Base-by-base conservation (phyloP, 92 coral and sea anemone species). In the Parazoanthus swiftii region DNA sequence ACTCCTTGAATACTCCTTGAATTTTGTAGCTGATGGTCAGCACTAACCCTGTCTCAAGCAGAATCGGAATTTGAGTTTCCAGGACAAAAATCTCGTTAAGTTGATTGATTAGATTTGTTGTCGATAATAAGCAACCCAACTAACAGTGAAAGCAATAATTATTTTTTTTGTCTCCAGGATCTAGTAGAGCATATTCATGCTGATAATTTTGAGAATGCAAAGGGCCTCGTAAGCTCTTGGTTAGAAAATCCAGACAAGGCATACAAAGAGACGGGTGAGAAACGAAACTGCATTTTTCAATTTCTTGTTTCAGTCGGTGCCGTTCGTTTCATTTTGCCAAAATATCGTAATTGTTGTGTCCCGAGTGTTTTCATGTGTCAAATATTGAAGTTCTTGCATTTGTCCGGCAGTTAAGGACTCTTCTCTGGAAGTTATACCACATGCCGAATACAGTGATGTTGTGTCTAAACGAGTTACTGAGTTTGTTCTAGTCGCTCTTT, bases 371-470 rank as follows among this genome's bases (percentile, higher is more conserved):
- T 43, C 58, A 78, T 16, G 46, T 75, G 4, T 11, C 82, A 4
- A 33, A 21, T 56, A 1, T 3, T 80, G 38, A 5, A 23, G 11
- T 43, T 25, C 37, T 84, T 16, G 51, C 35, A 37, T 16, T n/a
- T 39, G 5, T 76, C 86, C 25, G 7, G 78, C 78, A 84, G 87
- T 50, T 4, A 71, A 26, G 3, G 66, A 75, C 38, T 84, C 87
- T 35, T 84, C 87, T 8, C 87, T 84, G 36, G 87, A 72, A 74
- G 68, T 84, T 51, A 14, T 84, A 14, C 75, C 87, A 6, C 33
- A 84, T 23, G 1, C 79, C 9, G 87, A 71, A 16, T 70, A 68
- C 26, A 48, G 42, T 3, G 87, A 46, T 63, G 56, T 74, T 70
- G 67, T 84, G 21, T 70, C 87, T 7, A 84, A 70, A 2, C 79